These are phyloP conservation scores for Tenebrosternarchus preto DNA, from an alignment of 2,113 vertebrate genomes.

Conservation along the genomic window DNA sequence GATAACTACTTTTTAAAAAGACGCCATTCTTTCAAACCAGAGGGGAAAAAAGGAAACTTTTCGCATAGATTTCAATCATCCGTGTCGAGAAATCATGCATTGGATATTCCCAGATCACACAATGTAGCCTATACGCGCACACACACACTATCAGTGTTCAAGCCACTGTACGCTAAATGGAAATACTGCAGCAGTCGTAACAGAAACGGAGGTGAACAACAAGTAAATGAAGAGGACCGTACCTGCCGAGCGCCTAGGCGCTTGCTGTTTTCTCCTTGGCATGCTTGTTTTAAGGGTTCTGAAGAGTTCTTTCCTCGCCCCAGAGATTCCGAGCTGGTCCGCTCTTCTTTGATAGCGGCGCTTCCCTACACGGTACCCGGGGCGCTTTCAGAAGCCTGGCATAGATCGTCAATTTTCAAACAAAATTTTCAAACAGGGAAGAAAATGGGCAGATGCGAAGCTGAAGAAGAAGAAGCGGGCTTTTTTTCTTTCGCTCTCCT, in stretches of 20 bases:
- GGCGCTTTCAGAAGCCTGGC: constrained; percentile 72
- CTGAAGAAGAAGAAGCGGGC: constrained; percentile 66
- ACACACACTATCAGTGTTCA: constrained; percentile 16
- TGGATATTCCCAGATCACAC: constrained; percentile 8
- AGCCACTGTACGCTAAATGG: too few relatives aligned
- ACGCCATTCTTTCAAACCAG: constrained; percentile 13
- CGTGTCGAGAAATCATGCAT: constrained; percentile 15
- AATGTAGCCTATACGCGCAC: background rate
- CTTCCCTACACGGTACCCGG: constrained; percentile 45
- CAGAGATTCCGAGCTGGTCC: constrained; percentile 82
- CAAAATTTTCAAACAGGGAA: constrained; percentile 47
- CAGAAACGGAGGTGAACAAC: too few relatives aligned
- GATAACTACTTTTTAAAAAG: constrained; percentile 5
- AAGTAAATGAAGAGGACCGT: constrained; percentile 66
- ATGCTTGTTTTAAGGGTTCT: constrained; percentile 69
- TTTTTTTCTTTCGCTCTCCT: constrained; percentile 43
- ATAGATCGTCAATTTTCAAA: constrained; percentile 72
- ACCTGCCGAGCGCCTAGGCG: constrained; percentile 97
- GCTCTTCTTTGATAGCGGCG: constrained; percentile 70
- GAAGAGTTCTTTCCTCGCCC: constrained; percentile 76
- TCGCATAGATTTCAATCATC: constrained; percentile 3
- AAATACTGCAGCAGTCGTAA: too few relatives aligned
- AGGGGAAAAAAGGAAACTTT: background rate
- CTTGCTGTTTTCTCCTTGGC: constrained; percentile 99
- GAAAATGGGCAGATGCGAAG: constrained; percentile 59